A percentile compares a stretch with the other conserved stretches of the same genome.
phyloP scores from a whole-genome alignment of 1,140 invertebrate species.

The Listronotus bonariensis region DNA sequence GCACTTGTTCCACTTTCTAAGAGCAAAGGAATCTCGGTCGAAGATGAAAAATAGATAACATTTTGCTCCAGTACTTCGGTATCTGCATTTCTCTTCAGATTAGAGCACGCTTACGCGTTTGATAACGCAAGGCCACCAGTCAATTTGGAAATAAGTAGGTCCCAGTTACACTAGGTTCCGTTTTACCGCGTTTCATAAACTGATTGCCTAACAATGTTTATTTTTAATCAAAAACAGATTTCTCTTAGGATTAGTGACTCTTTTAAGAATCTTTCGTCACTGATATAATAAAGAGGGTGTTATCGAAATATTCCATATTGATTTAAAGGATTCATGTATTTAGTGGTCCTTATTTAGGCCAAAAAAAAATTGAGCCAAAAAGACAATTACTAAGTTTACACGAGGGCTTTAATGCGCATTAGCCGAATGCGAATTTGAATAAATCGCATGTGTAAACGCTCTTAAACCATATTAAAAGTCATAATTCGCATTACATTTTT shows the following conservation, averaged over 20 bases:
- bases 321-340: no score
- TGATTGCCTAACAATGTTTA: conserved; percentile 22
- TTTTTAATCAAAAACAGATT: conserved; percentile 27
- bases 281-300: neutral
- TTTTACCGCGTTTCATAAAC: no score
- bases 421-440: no score
- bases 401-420: no score
- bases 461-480: no score
- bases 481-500: neutral
- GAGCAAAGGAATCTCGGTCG: conserved; percentile 36
- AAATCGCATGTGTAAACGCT: no score
- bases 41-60: conserved; percentile 38
- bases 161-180: neutral
- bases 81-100: conserved; percentile 38
- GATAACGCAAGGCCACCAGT: conserved; percentile 12
- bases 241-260: conserved; percentile 17
- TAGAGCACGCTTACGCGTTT: neutral
- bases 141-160: conserved; percentile 4
- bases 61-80: conserved; percentile 33
- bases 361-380: neutral
- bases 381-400: no score
- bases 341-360: no score
- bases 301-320: no score
- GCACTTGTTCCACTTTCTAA: conserved; percentile 41
- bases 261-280: conserved; percentile 6